phyloP scores from a whole-genome alignment of 2,113 vertebrate genomes.

The Nematolebias whitei region DNA sequence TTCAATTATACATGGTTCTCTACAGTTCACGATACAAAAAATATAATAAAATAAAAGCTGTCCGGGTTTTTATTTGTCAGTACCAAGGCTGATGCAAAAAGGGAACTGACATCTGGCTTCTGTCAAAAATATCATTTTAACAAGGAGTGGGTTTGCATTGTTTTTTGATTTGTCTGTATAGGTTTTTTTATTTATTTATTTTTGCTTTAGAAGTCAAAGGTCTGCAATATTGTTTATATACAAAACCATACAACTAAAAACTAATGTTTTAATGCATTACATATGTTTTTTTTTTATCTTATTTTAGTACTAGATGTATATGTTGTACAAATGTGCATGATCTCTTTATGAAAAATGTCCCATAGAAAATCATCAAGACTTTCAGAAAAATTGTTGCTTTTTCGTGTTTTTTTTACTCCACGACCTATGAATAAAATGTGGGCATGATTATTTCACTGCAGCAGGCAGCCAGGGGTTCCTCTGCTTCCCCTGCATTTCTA shows the following conservation, averaged over 20 bases:
- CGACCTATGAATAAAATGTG: constrained; percentile 4
- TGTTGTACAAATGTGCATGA: neutral
- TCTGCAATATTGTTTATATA: constrained; percentile 1
- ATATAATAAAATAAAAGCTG: constrained; percentile 22
- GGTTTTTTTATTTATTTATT: constrained; percentile 29
- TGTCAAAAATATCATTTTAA: constrained; percentile 60
- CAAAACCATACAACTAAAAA: too few relatives aligned
- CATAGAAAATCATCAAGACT: neutral
- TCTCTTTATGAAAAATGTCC: constrained; percentile 11
- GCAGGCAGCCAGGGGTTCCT: constrained; percentile 2
- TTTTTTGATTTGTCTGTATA: constrained; percentile 50
- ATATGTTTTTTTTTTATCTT: neutral
- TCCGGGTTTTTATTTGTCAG: constrained; percentile 70
- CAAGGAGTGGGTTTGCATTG: constrained; percentile 50
- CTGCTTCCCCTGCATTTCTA: constrained; percentile 28
- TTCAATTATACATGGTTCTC: constrained; percentile 67
- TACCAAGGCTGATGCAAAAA: constrained; percentile 58
- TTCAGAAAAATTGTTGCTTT: constrained; percentile 5
- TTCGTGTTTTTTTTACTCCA: constrained; percentile 19
- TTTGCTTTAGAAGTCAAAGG: constrained; percentile 33
- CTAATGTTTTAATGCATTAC: too few relatives aligned
- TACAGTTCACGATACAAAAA: constrained; percentile 51
- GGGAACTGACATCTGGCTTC: constrained; percentile 28
- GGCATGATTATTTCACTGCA: constrained; percentile 22
- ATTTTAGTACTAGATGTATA: neutral